Evolutionary conservation across 2,113 vertebrate genomes (phyloP).

Genomic region (Ariopsis seemanni): DNA sequence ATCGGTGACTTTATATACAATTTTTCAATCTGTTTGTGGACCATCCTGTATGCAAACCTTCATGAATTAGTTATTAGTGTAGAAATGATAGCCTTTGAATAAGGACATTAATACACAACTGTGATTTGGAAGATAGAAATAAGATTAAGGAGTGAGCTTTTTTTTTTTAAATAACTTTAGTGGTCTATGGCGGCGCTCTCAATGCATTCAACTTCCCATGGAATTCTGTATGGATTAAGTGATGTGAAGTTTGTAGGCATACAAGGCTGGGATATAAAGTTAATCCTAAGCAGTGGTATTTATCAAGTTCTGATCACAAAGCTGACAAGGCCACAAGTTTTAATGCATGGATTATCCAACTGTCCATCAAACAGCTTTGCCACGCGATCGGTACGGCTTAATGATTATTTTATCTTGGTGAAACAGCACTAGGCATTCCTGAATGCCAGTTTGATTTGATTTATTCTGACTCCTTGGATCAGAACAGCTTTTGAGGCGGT

Average conservation of each 20-base stretch:
- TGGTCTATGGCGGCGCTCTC: neutral
- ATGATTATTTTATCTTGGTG: constrained; percentile 7
- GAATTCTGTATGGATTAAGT: neutral
- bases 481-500: neutral
- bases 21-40: neutral
- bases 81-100: neutral
- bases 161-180: neutral
- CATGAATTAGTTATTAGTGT: neutral
- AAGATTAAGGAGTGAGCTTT: neutral
- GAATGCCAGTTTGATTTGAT: neutral
- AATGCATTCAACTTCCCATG: neutral
- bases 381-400: neutral
- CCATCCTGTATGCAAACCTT: neutral
- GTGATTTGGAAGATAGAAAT: neutral
- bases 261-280: neutral
- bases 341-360: neutral
- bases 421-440: constrained; percentile 18
- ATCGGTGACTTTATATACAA: too few species aligned
- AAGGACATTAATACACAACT: neutral
- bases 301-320: constrained; percentile 20
- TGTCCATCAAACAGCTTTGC: constrained; percentile 9
- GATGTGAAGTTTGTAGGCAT: neutral
- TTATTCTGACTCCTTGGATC: neutral
- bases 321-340: constrained; percentile 8
- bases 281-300: constrained; percentile 24